phyloP scores from a whole-genome alignment of 2,113 vertebrate genomes.

The Piaya cayana region DNA sequence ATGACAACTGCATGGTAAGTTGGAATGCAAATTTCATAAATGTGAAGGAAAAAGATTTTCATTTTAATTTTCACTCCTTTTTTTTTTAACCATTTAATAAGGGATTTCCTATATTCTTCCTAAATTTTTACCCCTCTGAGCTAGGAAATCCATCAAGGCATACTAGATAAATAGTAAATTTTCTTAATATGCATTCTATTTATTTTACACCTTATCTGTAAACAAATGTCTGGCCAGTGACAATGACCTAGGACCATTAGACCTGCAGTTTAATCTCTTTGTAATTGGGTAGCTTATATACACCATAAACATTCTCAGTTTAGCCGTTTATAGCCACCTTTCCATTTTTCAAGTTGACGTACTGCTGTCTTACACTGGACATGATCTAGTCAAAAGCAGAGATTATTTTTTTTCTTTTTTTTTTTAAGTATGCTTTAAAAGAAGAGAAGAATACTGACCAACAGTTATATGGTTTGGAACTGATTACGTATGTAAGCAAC shows the following conservation, averaged over 20 bases:
- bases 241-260: not conserved
- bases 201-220: not conserved
- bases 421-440: not conserved
- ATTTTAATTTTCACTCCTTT: not conserved
- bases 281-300: not conserved
- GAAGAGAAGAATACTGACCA: not conserved
- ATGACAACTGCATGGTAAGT: not conserved
- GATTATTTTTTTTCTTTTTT: not conserved
- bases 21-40: not conserved
- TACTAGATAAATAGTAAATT: not conserved
- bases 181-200: not conserved
- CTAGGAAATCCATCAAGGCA: not conserved
- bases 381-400: not conserved
- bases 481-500: not conserved
- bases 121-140: not conserved
- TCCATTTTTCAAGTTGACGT: not conserved
- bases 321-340: not conserved
- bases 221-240: not conserved
- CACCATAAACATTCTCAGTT: not conserved
- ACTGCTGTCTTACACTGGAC: not conserved
- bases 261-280: not conserved
- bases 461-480: not conserved
- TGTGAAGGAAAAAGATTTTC: not conserved
- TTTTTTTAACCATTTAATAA: not conserved
- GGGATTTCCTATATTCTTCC: not conserved